Evolutionary conservation across 1,140 invertebrate genomes (phyloP).

Genomic region (Hycleus phaleratus): DNA sequence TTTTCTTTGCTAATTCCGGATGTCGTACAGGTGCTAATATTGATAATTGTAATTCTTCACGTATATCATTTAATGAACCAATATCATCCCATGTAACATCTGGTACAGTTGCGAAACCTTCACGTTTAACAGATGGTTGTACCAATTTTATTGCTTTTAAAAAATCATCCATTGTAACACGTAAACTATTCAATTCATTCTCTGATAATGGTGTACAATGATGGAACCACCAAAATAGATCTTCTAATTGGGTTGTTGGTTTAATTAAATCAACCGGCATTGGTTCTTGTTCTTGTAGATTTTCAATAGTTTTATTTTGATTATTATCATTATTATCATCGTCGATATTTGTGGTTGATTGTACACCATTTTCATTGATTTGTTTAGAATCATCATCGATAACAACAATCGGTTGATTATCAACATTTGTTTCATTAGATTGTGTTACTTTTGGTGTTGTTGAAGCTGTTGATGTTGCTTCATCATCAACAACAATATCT

Average conservation of each 20-base stretch:
- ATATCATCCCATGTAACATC: slow-evolving; percentile 97
- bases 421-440: slow-evolving; percentile 9
- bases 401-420: slow-evolving; percentile 20
- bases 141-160: slow-evolving; percentile 69
- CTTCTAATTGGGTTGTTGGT: slow-evolving; percentile 23
- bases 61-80: slow-evolving; percentile 81
- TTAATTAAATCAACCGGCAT: slow-evolving; percentile 20
- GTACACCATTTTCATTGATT: not conserved
- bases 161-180: slow-evolving; percentile 69
- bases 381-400: slow-evolving; percentile 24
- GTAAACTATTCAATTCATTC: slow-evolving; percentile 54
- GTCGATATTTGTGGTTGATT: not conserved
- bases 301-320: not conserved
- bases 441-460: slow-evolving; percentile 3
- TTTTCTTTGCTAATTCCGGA: slow-evolving; percentile 64
- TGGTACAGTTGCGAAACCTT: slow-evolving; percentile 96
- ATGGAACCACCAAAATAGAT: slow-evolving; percentile 50
- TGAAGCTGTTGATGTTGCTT: slow-evolving; percentile 4
- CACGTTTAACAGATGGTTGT: slow-evolving; percentile 89
- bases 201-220: slow-evolving; percentile 45
- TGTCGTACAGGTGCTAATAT: slow-evolving; percentile 89
- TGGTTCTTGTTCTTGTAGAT: slow-evolving; percentile 9
- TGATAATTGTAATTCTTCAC: slow-evolving; percentile 82
- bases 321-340: not conserved
- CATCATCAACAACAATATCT: slow-evolving; percentile 30